Evolutionary conservation across 1,140 invertebrate genomes (phyloP), one percentile per base, ranked within the genome.

Genomic region (Acromyrmex charruanus): DNA sequence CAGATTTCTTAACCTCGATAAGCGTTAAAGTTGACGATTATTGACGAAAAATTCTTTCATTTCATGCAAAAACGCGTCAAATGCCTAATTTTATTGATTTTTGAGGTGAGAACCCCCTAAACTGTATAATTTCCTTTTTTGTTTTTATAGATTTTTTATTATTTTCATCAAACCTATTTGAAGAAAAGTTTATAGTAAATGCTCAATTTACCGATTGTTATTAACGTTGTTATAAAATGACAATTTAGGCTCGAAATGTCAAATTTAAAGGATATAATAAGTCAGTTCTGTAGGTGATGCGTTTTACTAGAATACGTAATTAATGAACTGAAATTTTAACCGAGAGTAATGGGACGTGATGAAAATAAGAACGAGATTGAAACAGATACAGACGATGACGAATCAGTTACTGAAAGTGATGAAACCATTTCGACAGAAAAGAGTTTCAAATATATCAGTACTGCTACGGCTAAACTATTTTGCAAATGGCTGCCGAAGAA

Each of bases 341-440:
- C 28, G 10, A 16, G 59, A 2, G 49, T 31, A 18, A 90, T 86
- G 77, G 59, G 68, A 31, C 87, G 85, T 58, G 63, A 39, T 3
- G 77, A 89, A 2, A 69, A 69, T 9, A 7, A 7, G 6, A 88
- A 85, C 59, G 90, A 91, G 3, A 86, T 88, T 3, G 92, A 90
- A 65, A 89, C 89, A 9, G 91, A 93, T 49, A 89, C 92, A 35
- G 91, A 91, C 3, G 63, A 58, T 0, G 90, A 93, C 12, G 92
- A 90, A 39, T 39, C 9, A 14, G 49, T 88, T 10, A 90, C 90
- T 3, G 91, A 87, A 18, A 92, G 84, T 68, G 89, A 91, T n/a
- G 88, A 72, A 63, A 89, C 92, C 5, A 71, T 65, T 0, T 63
- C 88, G 0, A 80, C 80, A 10, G 89, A 91, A 35, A 93, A 91